Base-by-base conservation (phyloP, 2,113 vertebrate genomes). In the Myotis davidii region DNA sequence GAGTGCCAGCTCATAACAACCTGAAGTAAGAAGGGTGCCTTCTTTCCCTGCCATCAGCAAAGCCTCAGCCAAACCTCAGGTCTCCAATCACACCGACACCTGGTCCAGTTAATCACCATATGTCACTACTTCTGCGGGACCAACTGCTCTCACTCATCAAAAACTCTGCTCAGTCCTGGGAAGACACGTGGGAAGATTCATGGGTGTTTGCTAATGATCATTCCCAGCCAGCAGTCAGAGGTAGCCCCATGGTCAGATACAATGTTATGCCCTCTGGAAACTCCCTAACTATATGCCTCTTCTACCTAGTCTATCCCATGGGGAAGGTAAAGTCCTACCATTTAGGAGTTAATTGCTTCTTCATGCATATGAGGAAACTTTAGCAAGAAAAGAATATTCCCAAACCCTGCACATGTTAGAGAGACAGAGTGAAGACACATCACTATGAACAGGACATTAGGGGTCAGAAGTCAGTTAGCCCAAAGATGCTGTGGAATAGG, bases 101-200 rank as follows among this genome's bases (percentile, higher is more conserved):
- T 88, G 65, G 25, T 96, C 81, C 96, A 94, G 97, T 96, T 94
- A 95, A 92, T 96, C 86, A 78, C 95, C 94, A 97, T 97, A 82
- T 96, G 95, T 81, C n/a, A 37, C 64, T 78, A n/a, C 64, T 65
- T 87, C 59, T 86, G 83, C 45, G 25, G 25, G 13, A n/a, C 39
- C 16, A 82, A 84, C 73, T 94, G 82, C 59, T 90, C 21, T 97
- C 83, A 70, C 72, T 89, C 65, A 94, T 78, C 78, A 11, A 59
- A 0, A 0, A 59, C 12, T 97, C 42, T 82, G 23, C 32, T 95
- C 85, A 70, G 61, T 87, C 86, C 73, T 94, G 78, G 11, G 59
- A 89, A 87, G 82, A 96, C 79, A 72, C 2, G 54, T 73, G 85
- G 86, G 84, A 72, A 79, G 34, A 0, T 96, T 88, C 69, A 59